Conservation (phyloP, 1,140 invertebrate species). For the Globodera rostochiensis region DNA sequence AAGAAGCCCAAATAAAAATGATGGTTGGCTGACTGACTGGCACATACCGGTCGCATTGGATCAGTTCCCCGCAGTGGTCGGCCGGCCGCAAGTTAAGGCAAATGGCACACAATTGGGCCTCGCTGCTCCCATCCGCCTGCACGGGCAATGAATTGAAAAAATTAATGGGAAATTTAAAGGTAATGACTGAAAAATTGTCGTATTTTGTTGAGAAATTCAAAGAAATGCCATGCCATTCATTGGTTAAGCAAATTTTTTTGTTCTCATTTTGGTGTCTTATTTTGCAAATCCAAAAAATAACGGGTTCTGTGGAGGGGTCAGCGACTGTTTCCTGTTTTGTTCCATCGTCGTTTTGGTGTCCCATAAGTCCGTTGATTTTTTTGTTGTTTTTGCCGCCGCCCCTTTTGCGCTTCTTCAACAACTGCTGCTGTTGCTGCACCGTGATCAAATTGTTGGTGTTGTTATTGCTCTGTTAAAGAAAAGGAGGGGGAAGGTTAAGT, state of each 20-base stretch:
- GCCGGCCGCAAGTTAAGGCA: slow-evolving; percentile 39
- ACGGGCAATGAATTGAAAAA: not conserved
- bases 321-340: no score
- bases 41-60: slow-evolving; percentile 44
- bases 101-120: slow-evolving; percentile 36
- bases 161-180: not conserved
- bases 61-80: slow-evolving; percentile 27
- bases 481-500: no score
- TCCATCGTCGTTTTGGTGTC: no score
- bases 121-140: not conserved
- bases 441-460: no score
- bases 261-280: no score
- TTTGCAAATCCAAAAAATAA: no score
- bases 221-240: not conserved
- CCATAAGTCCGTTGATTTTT: no score
- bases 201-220: not conserved
- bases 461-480: no score
- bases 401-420: no score
- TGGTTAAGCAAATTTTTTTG: not conserved
- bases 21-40: slow-evolving; percentile 32
- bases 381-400: no score
- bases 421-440: no score
- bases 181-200: not conserved
- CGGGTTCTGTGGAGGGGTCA: no score
- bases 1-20: not conserved